phyloP scores from a whole-genome alignment of 2,888 invertebrate species.

The Drosophila mulleri region DNA sequence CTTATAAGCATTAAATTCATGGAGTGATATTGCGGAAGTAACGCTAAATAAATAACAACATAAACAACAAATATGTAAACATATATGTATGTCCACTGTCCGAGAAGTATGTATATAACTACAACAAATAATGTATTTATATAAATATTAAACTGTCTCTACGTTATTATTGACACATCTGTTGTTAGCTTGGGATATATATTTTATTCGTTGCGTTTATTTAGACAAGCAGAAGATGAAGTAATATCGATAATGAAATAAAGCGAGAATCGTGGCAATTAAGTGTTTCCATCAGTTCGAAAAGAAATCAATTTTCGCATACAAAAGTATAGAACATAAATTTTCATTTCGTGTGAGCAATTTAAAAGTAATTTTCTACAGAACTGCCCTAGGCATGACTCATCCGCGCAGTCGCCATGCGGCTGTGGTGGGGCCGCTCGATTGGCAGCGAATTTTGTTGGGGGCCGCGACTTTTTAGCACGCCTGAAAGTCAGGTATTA shows the following conservation, averaged over 20 bases:
- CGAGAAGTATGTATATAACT: no score
- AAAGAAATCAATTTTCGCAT: background rate
- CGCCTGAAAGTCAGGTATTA: conserved; percentile 64
- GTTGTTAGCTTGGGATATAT: background rate
- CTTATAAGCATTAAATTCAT: no score
- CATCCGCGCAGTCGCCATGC: conserved; percentile 33
- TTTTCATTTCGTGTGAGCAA: conserved; percentile 16
- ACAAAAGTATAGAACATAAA: conserved; percentile 16
- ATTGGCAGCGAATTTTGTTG: conserved; percentile 56
- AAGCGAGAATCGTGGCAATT: background rate
- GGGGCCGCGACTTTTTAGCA: conserved; percentile 51
- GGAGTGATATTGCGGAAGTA: no score
- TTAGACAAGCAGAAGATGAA: background rate
- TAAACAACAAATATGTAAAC: no score
- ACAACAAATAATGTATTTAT: no score
- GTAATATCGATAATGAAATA: background rate
- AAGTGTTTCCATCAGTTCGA: background rate
- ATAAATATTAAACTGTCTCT: no score
- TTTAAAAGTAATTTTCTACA: conserved; percentile 25
- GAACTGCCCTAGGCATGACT: conserved; percentile 48
- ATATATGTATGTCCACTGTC: no score
- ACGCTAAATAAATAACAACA: no score
- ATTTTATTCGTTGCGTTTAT: background rate
- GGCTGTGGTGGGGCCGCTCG: conserved; percentile 49
- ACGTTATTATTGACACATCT: background rate